Evolutionary conservation across 2,888 invertebrate species (phyloP).

Genomic region (Drosophila hamatofila): DNA sequence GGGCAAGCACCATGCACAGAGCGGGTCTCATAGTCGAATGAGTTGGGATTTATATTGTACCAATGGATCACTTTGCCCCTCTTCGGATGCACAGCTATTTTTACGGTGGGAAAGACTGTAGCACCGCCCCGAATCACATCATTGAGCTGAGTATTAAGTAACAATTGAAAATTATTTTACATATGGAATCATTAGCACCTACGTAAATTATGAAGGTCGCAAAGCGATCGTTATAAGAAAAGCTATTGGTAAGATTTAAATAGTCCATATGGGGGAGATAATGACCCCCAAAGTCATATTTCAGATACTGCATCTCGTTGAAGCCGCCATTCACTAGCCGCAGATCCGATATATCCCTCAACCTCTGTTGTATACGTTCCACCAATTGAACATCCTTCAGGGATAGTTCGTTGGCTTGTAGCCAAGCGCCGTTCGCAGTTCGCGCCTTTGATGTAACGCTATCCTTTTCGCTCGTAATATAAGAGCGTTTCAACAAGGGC

Average conservation of each 20-base stretch:
- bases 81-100: constrained; percentile 27
- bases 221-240: constrained; percentile 24
- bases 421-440: constrained; percentile 7
- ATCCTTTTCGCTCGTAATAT: accelerated
- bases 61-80: constrained; percentile 32
- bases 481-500: neutral
- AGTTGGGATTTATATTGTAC: constrained; percentile 8
- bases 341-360: constrained; percentile 42
- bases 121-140: constrained; percentile 30
- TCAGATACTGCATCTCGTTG: constrained; percentile 21
- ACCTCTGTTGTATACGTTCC: neutral
- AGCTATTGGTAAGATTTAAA: neutral
- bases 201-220: constrained; percentile 57
- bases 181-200: neutral
- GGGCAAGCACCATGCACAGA: constrained; percentile 26
- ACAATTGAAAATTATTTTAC: too few relatives aligned
- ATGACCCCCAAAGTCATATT: constrained; percentile 55
- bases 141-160: constrained; percentile 24
- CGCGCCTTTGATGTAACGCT: too few relatives aligned
- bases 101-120: constrained; percentile 6
- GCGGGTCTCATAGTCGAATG: constrained; percentile 11
- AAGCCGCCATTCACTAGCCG: accelerated
- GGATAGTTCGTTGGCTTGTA: neutral
- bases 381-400: neutral
- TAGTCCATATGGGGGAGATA: constrained; percentile 35